Percentiles rank a stretch among this genome's conserved stretches.
Conservation (phyloP, 2,113 vertebrate genomes). For the Podilymbus podiceps region DNA sequence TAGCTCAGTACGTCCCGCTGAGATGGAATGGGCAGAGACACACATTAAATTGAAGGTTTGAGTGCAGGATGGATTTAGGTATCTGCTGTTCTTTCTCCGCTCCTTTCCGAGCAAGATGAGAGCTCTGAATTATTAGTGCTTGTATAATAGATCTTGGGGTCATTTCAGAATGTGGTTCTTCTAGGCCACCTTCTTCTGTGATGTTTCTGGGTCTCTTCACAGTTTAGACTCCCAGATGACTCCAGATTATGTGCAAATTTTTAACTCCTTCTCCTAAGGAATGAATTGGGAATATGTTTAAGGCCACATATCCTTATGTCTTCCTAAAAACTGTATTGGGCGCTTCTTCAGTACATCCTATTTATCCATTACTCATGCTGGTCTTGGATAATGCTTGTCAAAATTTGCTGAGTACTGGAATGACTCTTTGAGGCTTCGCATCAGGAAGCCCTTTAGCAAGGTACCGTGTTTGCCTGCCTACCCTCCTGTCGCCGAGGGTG, state of each 20-base stretch:
- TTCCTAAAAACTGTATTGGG: background rate
- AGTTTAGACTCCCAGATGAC: background rate
- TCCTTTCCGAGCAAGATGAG: background rate
- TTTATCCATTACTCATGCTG: background rate
- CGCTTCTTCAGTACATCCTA: background rate
- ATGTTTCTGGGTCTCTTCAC: background rate
- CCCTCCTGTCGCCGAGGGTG: background rate
- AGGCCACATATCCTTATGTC: background rate
- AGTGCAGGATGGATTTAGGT: background rate
- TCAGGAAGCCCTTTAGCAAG: background rate
- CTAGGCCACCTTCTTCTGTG: background rate
- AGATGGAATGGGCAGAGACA: background rate
- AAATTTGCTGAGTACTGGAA: background rate
- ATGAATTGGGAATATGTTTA: background rate
- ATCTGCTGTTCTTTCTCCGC: background rate
- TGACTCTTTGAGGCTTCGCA: background rate
- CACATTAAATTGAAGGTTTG: background rate
- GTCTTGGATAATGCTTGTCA: background rate
- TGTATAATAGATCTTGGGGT: background rate
- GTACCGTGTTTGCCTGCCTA: fast-evolving
- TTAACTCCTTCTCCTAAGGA: background rate
- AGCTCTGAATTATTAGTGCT: background rate
- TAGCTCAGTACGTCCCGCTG: background rate
- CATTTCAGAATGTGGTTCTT: background rate
- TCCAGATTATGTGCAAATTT: background rate